Base-by-base conservation (phyloP, 1,140 invertebrate species). In the Carcinoscorpius rotundicauda region DNA sequence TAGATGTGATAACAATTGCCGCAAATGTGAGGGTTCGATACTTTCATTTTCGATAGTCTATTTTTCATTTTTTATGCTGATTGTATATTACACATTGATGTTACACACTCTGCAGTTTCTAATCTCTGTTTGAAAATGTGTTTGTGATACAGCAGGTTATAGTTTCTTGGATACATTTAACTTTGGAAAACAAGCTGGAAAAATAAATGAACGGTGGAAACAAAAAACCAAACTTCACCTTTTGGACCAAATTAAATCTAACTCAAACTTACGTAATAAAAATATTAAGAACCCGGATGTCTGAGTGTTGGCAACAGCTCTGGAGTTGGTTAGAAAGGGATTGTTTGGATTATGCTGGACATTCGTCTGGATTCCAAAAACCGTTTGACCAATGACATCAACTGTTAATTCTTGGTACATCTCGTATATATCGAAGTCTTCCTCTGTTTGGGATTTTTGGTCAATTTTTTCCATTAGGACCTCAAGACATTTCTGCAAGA, bases 351-450 rank as follows among this genome's bases (percentile, higher is more conserved):
- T 58, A 10, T 50, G 55, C 11, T 69, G 66, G 10, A 62, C 55
- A 51, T 66, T 60, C 6, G 51, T 59, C 5, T 66, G 6, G 62
- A 81, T 72, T 3, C 78, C 80, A 61, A 82, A 75, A 0, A 78
- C 80, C 70, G 78, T 79, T 58, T 75, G 74, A 11, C 75, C 74
- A 56, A 82, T 82, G 0, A 81, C 76, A 68, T 82, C 79, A 49
- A 80, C 66, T 0, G 81, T 81, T 4, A 82, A 69, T 3, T 78
- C 74, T 70, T 79, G 73, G 62, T 77, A 75, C 5, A 77, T 57
- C 6, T 76, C 66, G 48, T 72, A 61, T 62, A 71, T 69, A 71
- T 77, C 64, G 67, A 77, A 66, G 67, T 60, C 60, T 52, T 73
- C 68, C 52, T 29, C 58, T 6, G 8, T 59, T 4, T 49, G 57